Percentiles rank a stretch among this genome's conserved stretches.
phyloP scores from a whole-genome alignment of 1,140 invertebrate genomes.

The Mycetomoellerius zeteki region DNA sequence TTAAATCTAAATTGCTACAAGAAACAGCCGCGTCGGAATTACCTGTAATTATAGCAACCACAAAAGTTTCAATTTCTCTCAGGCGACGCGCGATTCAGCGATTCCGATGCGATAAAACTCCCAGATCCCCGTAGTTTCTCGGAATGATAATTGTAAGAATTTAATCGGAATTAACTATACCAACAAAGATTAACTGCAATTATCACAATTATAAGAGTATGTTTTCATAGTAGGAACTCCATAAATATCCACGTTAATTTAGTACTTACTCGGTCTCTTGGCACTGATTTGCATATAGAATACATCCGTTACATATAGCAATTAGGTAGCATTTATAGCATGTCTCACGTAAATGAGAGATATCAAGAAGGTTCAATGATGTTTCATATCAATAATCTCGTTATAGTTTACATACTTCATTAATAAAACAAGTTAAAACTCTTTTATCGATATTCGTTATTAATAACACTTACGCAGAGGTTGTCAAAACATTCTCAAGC shows the following conservation, averaged over 20 bases:
- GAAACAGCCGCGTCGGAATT: slow-evolving; percentile 36
- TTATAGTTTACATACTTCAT: background rate
- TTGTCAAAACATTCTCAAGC: background rate
- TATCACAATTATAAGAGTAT: slow-evolving; percentile 23
- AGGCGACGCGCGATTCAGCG: slow-evolving; percentile 24
- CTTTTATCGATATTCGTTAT: background rate
- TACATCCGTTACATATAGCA: slow-evolving; percentile 23
- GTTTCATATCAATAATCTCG: background rate
- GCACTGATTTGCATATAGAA: background rate
- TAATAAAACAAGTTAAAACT: background rate
- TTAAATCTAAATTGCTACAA: slow-evolving; percentile 46
- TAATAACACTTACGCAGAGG: background rate
- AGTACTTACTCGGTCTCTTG: background rate
- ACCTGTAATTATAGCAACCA: slow-evolving; percentile 36
- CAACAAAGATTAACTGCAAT: slow-evolving; percentile 34
- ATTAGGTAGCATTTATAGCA: slow-evolving; percentile 13
- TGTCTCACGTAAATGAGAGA: background rate
- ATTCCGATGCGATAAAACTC: slow-evolving; percentile 33
- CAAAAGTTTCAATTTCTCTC: slow-evolving; percentile 44
- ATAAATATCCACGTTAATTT: slow-evolving; percentile 6
- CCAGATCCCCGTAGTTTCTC: slow-evolving; percentile 26
- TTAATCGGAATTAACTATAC: slow-evolving; percentile 24
- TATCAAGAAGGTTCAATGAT: background rate
- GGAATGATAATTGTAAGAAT: slow-evolving; percentile 46
- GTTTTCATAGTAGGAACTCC: slow-evolving; percentile 17